These are phyloP conservation scores for Hydrotaea cyrtoneurina DNA, from an alignment of 2,888 invertebrate species.

Conservation along the genomic window DNA sequence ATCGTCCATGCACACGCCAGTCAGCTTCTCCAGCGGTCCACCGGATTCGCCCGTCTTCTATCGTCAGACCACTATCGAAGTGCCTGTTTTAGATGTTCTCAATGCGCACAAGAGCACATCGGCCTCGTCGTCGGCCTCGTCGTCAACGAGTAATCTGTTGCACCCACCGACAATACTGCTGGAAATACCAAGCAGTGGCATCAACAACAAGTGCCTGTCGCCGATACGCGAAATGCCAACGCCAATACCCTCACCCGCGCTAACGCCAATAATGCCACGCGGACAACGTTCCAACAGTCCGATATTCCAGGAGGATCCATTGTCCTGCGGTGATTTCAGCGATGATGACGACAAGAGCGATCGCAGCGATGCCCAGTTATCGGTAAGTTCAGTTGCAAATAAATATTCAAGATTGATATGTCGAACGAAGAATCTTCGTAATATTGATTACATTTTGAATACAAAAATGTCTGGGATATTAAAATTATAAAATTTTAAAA, in stretches of 20 bases:
- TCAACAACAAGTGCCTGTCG: constrained; percentile 89
- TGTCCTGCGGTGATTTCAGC: constrained; percentile 79
- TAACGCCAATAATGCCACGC: constrained; percentile 85
- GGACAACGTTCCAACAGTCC: constrained; percentile 75
- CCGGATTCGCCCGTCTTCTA: constrained; percentile 85
- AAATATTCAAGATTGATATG: too few species aligned
- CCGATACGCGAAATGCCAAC: constrained; percentile 90
- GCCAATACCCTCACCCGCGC: constrained; percentile 86
- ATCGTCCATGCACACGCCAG: constrained; percentile 84
- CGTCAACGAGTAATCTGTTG: constrained; percentile 82
- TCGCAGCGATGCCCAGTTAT: constrained; percentile 72
- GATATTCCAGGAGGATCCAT: constrained; percentile 74
- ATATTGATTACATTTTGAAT: too few species aligned
- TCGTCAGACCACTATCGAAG: constrained; percentile 82
- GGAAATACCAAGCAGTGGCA: constrained; percentile 86
- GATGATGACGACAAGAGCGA: constrained; percentile 81
- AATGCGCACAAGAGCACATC: constrained; percentile 83
- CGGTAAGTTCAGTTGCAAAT: constrained; percentile 68
- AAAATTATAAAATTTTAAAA: too few species aligned
- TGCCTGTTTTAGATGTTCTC: constrained; percentile 86
- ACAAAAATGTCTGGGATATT: too few species aligned
- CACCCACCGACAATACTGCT: constrained; percentile 89
- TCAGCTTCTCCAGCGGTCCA: constrained; percentile 83
- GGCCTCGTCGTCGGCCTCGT: constrained; percentile 76
- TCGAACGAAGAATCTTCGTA: too few species aligned